phyloP scores from a whole-genome alignment of 2,888 invertebrate species.

The Microctonus brassicae region DNA sequence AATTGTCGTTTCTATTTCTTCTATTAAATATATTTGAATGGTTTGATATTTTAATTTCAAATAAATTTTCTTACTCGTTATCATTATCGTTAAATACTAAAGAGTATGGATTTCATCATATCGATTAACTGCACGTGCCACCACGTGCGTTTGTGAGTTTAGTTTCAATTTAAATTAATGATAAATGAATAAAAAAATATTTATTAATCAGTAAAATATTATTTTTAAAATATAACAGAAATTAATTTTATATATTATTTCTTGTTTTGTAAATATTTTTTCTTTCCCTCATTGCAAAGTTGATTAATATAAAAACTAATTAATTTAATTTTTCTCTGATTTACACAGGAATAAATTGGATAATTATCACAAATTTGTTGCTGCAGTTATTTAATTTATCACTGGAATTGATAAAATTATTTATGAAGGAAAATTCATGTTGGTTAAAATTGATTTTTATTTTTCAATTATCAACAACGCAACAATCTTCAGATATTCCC shows the following conservation, averaged over 20 bases:
- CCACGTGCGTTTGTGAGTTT: conserved; percentile 24
- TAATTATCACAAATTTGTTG: too few species aligned
- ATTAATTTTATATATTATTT: too few species aligned
- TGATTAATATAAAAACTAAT: not conserved
- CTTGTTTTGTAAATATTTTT: too few species aligned
- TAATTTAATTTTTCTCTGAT: not conserved
- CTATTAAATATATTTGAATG: not conserved
- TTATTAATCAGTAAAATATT: too few species aligned
- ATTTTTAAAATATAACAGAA: too few species aligned
- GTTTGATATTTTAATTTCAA: not conserved
- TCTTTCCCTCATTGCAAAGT: not conserved
- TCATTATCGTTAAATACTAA: conserved; percentile 5
- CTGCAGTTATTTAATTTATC: too few species aligned
- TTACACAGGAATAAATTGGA: not conserved
- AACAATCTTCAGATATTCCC: conserved; percentile 10
- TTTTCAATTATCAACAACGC: conserved; percentile 7
- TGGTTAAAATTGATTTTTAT: conserved; percentile 8
- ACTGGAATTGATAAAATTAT: conserved; percentile 4
- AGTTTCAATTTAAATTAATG: not conserved
- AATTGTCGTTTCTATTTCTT: not conserved
- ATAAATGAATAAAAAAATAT: too few species aligned
- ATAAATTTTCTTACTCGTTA: not conserved
- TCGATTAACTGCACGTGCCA: conserved; percentile 30
- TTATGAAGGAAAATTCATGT: conserved; percentile 12
- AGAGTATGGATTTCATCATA: conserved; percentile 7